Base-by-base conservation (phyloP, 2,113 vertebrate genomes). In the Nanorana parkeri region DNA sequence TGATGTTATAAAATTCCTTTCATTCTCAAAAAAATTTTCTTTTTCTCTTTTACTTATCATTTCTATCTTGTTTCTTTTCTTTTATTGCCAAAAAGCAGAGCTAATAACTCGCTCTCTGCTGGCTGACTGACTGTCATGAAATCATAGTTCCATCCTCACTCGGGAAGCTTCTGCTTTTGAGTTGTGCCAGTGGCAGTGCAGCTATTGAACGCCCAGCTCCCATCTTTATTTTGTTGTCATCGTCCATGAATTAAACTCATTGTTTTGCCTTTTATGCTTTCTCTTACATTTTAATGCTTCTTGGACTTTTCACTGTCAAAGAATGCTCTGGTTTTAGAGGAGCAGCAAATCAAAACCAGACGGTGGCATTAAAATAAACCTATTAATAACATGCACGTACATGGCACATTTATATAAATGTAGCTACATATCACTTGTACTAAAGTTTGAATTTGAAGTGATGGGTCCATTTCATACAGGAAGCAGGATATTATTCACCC, bases 181-280 rank as follows among this genome's bases (percentile, higher is more conserved):
- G 77, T 52, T 17, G 52, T 79, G 77, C 77, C 77, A 79, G 52
- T 78, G 77, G 63, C 28, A 56, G 52, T 11, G 47, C 64, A 55
- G 63, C 23, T n/a, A 78, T 17, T 55, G 20, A 56, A 55, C 21
- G 51, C n/a, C 66, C 28, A 41, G 21, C 28, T 29, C 77, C 77
- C 77, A 79, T 60, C 77, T 78, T 78, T 68, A 79, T 79, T 79
- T 79, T 69, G 65, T 79, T 79, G 77, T 79, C 77, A 79, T 79
- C 77, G 7, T 58, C 54, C 54, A 17, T 41, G 54, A 68, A 68
- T 68, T 47, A 69, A 60, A 41, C 51, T 68, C n/a, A 58, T 79
- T 68, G 16, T 60, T 68, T 60, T 54, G n/a, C 51, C 6, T 64
- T 68, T 65, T 41, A 68, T 64, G 11, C 54, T 68, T 60, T 52